A percentile compares a stretch with the other conserved stretches of the same genome.
Conservation (phyloP, 2,113 vertebrate genomes). For the Hassar affinis region DNA sequence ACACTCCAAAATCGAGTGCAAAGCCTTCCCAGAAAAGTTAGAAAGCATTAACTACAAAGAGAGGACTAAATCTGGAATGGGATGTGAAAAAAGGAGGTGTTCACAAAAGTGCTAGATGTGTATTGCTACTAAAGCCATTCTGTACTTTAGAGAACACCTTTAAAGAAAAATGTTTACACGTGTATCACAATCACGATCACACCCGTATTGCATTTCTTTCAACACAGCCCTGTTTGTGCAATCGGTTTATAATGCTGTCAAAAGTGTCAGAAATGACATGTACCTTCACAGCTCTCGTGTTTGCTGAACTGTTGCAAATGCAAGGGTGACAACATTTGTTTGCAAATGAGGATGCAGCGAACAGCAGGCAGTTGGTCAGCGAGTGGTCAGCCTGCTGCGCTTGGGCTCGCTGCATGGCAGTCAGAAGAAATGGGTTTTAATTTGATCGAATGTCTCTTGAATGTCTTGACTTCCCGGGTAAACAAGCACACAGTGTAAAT, state of each 20-base stretch:
- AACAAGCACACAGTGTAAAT: slow-evolving; percentile 1
- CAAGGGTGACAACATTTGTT: slow-evolving; percentile 8
- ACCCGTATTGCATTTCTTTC: background rate
- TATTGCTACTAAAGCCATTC: background rate
- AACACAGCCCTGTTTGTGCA: background rate
- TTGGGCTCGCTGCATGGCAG: background rate
- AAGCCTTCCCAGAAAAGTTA: background rate
- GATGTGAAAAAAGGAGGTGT: background rate
- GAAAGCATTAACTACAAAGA: background rate
- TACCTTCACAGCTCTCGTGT: background rate
- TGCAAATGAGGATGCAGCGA: slow-evolving; percentile 11
- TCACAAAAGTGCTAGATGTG: background rate
- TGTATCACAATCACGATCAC: too few relatives aligned
- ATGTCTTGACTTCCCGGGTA: slow-evolving; percentile 23
- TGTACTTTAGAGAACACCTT: background rate
- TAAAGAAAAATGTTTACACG: background rate
- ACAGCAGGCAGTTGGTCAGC: background rate
- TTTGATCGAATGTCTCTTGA: slow-evolving; percentile 14
- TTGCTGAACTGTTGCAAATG: slow-evolving; percentile 23
- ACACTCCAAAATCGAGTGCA: background rate
- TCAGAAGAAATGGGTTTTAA: slow-evolving; percentile 18
- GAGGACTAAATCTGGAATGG: background rate
- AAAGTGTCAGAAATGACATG: slow-evolving; percentile 2
- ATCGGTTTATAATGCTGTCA: background rate
- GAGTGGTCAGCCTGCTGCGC: background rate